Base-by-base conservation (phyloP, 35 echinoderm and acorn worm genomes). In the Heliocidaris erythrogramma region DNA sequence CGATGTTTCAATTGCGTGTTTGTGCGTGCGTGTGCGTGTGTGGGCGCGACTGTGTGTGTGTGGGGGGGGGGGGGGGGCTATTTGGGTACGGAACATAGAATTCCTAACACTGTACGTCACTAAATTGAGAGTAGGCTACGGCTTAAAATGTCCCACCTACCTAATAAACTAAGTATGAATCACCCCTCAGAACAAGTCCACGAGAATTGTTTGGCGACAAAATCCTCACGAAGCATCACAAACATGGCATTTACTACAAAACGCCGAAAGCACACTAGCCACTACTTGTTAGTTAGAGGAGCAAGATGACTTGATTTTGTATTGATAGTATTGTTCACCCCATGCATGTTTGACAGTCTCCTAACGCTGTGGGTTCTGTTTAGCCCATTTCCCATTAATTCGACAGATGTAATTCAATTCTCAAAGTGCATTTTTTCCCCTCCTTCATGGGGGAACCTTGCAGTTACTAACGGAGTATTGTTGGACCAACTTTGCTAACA, bases 371-470 rank as follows among this genome's bases (percentile, higher is more conserved):
- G 21, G 65, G 65, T 78, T 78, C 21, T 78, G 18, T 78, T 78
- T 78, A 78, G 65, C 65, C 65, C 65, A n/a, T 27, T 78, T 78
- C n/a, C 65, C 65, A 78, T 78, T 78, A 17, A 78, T 29, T 78
- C 21, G 65, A 78, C 65, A 78, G 65, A 78, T n/a, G 65, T 78
- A 78, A 78, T 78, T 78, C 65, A 78, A 78, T 78, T 78, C 65
- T 78, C 21, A 18, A 24, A 18, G 59, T 17, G 65, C 17, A 78
- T 18, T 9, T 18, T n/a, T 78, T n/a, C 17, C 14, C 17, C 35
- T 42, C 65, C 8, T 78, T 78, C 65, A 21, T 21, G 4, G 14
- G 65, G 27, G 65, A 78, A 7, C 65, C 65, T 6, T 21, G 65
- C 17, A 78, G 65, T 78, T 78, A 27, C n/a, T 78, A 78, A 7